These are phyloP conservation scores for Rhagologus leucostigma DNA, from an alignment of 2,113 vertebrate genomes.

Conservation along the genomic window DNA sequence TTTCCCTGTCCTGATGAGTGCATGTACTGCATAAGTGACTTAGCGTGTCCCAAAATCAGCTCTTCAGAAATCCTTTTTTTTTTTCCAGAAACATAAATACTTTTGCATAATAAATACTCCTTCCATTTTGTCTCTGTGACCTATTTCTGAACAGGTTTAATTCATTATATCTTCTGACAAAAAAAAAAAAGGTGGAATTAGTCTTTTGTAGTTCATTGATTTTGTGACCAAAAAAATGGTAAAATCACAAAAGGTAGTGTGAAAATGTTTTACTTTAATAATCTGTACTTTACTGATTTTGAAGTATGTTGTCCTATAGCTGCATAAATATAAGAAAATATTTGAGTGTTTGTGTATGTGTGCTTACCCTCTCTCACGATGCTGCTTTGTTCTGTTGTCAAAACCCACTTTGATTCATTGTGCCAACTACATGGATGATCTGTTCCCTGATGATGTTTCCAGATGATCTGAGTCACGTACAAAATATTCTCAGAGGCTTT, in stretches of 20 bases:
- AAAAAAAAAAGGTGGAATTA: neutral
- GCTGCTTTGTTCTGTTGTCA: constrained; percentile 40
- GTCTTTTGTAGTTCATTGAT: neutral
- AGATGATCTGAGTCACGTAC: neutral
- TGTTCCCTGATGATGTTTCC: constrained; percentile 36
- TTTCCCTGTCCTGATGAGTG: neutral
- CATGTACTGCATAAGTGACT: neutral
- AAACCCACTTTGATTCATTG: constrained; percentile 34
- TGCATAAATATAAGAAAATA: neutral
- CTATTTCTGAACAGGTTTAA: neutral
- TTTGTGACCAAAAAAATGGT: neutral
- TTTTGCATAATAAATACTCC: neutral
- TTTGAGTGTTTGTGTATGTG: neutral
- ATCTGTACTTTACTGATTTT: neutral
- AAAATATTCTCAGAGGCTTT: constrained; percentile 22
- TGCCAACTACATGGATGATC: constrained; percentile 35
- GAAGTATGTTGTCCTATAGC: neutral
- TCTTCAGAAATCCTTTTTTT: neutral
- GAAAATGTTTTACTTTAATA: neutral
- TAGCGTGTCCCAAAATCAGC: neutral
- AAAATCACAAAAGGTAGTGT: neutral
- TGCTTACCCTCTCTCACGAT: neutral
- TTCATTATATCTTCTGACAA: neutral
- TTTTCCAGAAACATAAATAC: neutral
- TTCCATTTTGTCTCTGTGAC: neutral